Evolutionary conservation across 2,888 invertebrate genomes (phyloP), one percentile per base, ranked within the genome.

Genomic region (Stenotaenia linearis): DNA sequence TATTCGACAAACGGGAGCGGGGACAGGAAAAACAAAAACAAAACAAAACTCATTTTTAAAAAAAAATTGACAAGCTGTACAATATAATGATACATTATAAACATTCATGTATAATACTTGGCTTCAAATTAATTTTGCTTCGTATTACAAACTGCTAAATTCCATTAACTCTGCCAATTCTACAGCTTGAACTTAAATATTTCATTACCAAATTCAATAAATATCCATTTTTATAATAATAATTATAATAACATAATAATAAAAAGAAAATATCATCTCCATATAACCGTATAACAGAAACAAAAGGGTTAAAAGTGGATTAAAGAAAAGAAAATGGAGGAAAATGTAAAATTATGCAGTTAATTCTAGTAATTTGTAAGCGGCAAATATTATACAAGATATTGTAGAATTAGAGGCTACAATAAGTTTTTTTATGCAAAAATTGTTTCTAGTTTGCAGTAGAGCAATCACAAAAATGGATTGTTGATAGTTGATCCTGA

Each of bases 331-430:
- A 18, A 6, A 18, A 23, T 23, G 21, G 23, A 56, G 6, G 6
- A 56, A 23, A 23, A 56, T 56, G 56, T 45, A 45, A 10, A n/a
- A 56, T 56, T 56, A 56, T 56, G 56, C 56, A 23, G 23, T 56
- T 23, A 56, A 21, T 23, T n/a, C 56, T 56, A 56, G 56, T 56
- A 5, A 18, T 56, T 56, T 56, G 56, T 56, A 56, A 56, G 56
- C 56, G 56, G 56, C 56, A 56, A 56, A 56, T 56, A 56, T n/a
- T 56, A 56, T 56, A 56, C 56, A 56, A 56, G 18, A 56, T 56
- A 23, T 56, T 56, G 56, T 18, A 18, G 56, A 75, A 75, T 15
- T 28, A 75, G 12, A 32, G 28, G 75, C 75, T 75, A 75, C 28
- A 75, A 32, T 12, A 4, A n/a, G 5, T 12, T 23, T 18, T 23